phyloP scores from a whole-genome alignment of 2,797 vertebrate genomes.

The Rhinoraja longicauda region DNA sequence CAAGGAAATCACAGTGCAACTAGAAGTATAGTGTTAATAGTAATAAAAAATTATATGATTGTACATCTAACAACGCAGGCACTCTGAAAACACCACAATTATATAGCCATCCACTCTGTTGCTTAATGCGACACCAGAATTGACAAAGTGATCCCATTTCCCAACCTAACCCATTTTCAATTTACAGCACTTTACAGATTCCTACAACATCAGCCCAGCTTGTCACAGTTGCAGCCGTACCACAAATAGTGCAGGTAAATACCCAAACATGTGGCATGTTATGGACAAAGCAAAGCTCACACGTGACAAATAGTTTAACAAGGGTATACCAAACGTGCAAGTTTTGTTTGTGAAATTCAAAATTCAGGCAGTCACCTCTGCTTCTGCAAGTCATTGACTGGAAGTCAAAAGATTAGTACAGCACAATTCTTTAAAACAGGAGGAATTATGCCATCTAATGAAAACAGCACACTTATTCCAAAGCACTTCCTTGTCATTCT shows the following conservation, averaged over 20 bases:
- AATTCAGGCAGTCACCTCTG: background rate
- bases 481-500: background rate
- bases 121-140: too few species aligned
- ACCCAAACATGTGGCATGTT: background rate
- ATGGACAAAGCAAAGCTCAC: background rate
- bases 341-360: background rate
- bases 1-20: background rate
- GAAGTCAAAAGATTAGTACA: background rate
- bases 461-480: background rate
- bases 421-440: background rate
- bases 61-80: background rate
- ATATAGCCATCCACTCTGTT: background rate
- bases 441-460: too few species aligned
- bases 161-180: background rate
- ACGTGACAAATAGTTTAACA: background rate
- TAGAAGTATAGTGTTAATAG: background rate
- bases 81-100: background rate
- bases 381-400: background rate
- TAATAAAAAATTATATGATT: background rate
- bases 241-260: background rate
- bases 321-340: too few species aligned
- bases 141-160: too few species aligned
- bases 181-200: background rate
- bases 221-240: background rate
- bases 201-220: background rate